Evolutionary conservation across 2,797 vertebrate genomes (phyloP), one percentile per base, ranked within the genome.

Genomic region (Microctenopoma stevenorrisi): DNA sequence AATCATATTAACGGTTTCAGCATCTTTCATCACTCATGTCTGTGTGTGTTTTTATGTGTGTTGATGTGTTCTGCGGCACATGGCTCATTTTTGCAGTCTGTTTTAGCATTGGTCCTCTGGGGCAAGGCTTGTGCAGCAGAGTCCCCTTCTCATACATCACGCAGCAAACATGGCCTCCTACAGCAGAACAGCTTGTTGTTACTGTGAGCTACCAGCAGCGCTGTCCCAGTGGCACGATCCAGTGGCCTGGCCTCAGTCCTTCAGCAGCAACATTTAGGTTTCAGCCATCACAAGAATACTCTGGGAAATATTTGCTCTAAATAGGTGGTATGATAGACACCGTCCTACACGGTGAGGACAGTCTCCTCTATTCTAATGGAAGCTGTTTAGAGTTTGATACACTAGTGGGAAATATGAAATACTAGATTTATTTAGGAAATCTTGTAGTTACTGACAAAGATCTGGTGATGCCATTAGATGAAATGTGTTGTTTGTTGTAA

Each of bases 61-160:
- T 68, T 49, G 77, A 63, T 56, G 55, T 72, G 61, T 74, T 55
- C 82, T 86, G 80, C 78, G 76, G 72, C 25, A 59, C 55, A 73
- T 30, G 68, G 78, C 71, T 88, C 78, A 86, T 87, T 87, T 91
- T 85, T 86, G 83, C 89, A 89, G 87, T 90, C 83, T 89, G 87
- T 91, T 93, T 88, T 87, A 81, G 74, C 80, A 86, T 77, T 46
- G 75, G 59, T 83, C 91, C 92, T 91, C 84, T 84, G 88, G 83
- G 90, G 82, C 81, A 40, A 52, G 67, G 79, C 73, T 83, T 73
- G 72, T 75, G 78, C 85, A 81, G 84, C 85, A 78, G 78, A 78
- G 85, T 63, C 81, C 79, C 76, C 56, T 73, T 85, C 72, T 81
- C 85, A 91, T 93, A 87, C 82, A 92, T 90, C 91, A 91, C 64